Conservation (phyloP, 2,888 invertebrate genomes). For the Apamea crenata region DNA sequence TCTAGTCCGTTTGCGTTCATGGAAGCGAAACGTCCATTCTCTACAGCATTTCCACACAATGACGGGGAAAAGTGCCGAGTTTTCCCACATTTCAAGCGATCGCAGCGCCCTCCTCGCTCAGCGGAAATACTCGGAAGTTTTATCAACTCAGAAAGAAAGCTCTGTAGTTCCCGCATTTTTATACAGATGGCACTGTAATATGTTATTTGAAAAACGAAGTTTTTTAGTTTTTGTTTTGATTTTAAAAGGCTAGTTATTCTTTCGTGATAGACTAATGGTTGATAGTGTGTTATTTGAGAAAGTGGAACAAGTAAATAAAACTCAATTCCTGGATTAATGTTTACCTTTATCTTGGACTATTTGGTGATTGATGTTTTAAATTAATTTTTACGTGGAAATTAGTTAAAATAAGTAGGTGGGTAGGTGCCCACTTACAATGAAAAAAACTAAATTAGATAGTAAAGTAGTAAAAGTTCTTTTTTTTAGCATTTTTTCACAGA, state of each 20-base stretch:
- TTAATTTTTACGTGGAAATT: not conserved
- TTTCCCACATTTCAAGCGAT: slow-evolving; percentile 57
- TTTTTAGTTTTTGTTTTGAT: not conserved
- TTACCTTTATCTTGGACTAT: too few relatives aligned
- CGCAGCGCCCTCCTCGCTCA: slow-evolving; percentile 77
- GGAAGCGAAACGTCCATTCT: slow-evolving; percentile 44
- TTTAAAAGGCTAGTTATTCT: not conserved
- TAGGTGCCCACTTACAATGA: not conserved
- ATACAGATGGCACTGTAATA: slow-evolving; percentile 79
- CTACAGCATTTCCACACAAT: slow-evolving; percentile 42
- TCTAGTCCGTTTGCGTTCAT: not conserved
- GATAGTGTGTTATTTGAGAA: not conserved
- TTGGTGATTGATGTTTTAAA: not conserved
- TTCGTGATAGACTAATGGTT: not conserved
- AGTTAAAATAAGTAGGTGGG: not conserved
- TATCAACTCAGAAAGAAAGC: slow-evolving; percentile 73
- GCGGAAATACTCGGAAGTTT: slow-evolving; percentile 73
- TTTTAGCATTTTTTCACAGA: too few relatives aligned
- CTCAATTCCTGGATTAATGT: not conserved
- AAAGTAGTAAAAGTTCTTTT: not conserved
- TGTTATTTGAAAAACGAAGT: not conserved
- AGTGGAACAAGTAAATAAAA: too few relatives aligned
- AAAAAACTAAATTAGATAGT: not conserved
- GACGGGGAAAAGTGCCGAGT: slow-evolving; percentile 38
- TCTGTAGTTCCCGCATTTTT: slow-evolving; percentile 72